phyloP scores from a whole-genome alignment of 2,888 invertebrate genomes.

The Litoditis marina region DNA sequence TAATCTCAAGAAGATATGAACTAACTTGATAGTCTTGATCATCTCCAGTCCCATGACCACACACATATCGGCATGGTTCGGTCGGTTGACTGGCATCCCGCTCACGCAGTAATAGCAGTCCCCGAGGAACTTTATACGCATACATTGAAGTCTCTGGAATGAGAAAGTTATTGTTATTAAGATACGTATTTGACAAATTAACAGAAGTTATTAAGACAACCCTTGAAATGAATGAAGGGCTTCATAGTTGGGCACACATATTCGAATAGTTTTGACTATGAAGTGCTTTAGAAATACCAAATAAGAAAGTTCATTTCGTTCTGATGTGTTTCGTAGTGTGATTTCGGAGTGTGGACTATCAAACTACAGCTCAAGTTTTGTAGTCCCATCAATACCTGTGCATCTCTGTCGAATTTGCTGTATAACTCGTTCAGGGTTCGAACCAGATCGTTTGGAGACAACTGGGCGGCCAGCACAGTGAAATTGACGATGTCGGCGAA shows the following conservation, averaged over 20 bases:
- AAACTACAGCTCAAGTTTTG: conserved; percentile 32
- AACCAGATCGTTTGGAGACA: conserved; percentile 88
- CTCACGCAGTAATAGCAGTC: conserved; percentile 95
- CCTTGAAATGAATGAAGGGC: no score
- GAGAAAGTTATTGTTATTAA: no score
- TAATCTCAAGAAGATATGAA: no score
- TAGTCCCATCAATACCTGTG: no score
- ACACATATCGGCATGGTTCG: conserved; percentile 89
- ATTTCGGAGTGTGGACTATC: background rate
- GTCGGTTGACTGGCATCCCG: conserved; percentile 84
- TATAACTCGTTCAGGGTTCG: conserved; percentile 93
- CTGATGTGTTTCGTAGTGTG: no score
- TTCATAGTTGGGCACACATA: no score
- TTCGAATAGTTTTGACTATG: no score
- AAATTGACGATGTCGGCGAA: conserved; percentile 98
- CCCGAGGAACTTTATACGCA: conserved; percentile 90
- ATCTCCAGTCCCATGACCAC: conserved; percentile 93
- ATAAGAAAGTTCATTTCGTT: no score
- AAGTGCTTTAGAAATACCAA: no score
- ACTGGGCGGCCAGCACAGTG: conserved; percentile 87
- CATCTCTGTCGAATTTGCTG: conserved; percentile 92
- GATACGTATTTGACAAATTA: no score
- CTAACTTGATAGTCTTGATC: conserved; percentile 89
- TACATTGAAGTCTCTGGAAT: conserved; percentile 83
- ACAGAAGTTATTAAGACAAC: no score